These are phyloP conservation scores for Castor canadensis DNA, from an alignment of 2,113 vertebrate species.

Conservation along the genomic window DNA sequence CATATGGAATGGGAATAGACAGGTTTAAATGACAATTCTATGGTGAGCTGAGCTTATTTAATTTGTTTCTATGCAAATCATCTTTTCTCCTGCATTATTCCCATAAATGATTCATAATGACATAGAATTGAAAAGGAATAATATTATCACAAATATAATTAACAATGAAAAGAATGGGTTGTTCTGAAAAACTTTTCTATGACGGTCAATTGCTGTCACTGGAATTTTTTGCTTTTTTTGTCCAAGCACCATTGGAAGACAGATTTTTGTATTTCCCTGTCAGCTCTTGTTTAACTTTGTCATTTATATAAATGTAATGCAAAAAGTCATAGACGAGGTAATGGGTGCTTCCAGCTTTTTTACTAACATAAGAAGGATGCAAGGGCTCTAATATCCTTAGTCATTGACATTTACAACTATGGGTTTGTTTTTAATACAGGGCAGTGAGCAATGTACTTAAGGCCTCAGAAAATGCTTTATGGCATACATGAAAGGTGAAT, in stretches of 20 bases:
- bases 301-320: constrained; percentile 84
- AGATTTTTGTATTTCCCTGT: constrained; percentile 79
- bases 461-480: constrained; percentile 86
- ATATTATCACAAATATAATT: constrained; percentile 21
- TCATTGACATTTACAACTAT: constrained; percentile 89
- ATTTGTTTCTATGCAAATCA: constrained; percentile 16
- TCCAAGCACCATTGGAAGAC: constrained; percentile 76
- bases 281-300: constrained; percentile 84
- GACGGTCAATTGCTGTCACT: constrained; percentile 68
- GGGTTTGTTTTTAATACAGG: constrained; percentile 88
- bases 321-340: constrained; percentile 85
- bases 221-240: constrained; percentile 75
- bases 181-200: constrained; percentile 45
- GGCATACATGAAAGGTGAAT: constrained; percentile 87
- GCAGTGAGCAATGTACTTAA: constrained; percentile 88
- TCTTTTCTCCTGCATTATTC: neutral
- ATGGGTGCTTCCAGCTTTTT: constrained; percentile 84
- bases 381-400: constrained; percentile 83
- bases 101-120: constrained; percentile 32
- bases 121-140: neutral
- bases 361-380: constrained; percentile 79
- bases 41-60: neutral
- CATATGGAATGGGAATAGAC: neutral
- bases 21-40: neutral
- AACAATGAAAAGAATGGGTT: constrained; percentile 25